phyloP scores from a whole-genome alignment of 2,113 vertebrate species.

The Glaucomys volans region DNA sequence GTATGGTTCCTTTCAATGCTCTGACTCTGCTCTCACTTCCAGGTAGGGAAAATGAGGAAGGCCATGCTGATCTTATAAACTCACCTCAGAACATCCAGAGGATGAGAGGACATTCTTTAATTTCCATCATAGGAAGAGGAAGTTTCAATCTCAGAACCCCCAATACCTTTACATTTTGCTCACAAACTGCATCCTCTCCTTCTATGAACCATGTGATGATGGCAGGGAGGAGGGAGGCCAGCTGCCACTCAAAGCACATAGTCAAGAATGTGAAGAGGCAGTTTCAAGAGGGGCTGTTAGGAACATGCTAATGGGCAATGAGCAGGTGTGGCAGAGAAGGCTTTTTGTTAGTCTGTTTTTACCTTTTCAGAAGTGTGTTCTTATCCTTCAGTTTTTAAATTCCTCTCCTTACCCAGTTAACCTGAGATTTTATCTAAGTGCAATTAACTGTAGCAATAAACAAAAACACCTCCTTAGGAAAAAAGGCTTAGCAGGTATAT shows the following conservation, averaged over 20 bases:
- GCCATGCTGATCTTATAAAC: background rate
- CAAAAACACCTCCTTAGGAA: background rate
- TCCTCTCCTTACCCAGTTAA: background rate
- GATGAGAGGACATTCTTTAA: background rate
- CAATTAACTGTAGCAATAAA: conserved; percentile 32
- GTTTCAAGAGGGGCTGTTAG: background rate
- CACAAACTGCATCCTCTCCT: background rate
- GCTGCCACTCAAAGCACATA: background rate
- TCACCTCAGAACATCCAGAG: background rate
- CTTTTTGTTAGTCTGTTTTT: background rate
- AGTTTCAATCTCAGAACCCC: background rate
- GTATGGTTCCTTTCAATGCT: background rate
- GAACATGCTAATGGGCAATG: background rate
- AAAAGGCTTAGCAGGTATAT: background rate
- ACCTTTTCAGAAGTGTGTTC: background rate
- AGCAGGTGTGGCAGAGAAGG: background rate
- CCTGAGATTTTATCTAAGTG: conserved; percentile 5
- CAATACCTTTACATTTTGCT: background rate
- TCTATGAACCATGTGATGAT: background rate
- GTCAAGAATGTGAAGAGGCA: background rate
- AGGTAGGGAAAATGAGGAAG: background rate
- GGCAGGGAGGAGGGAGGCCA: background rate
- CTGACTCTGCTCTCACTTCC: background rate
- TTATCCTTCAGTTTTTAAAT: conserved; percentile 17
- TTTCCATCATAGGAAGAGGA: background rate